Base-by-base conservation (phyloP, 2,888 invertebrate genomes). In the Scelioninae gen. 1 region DNA sequence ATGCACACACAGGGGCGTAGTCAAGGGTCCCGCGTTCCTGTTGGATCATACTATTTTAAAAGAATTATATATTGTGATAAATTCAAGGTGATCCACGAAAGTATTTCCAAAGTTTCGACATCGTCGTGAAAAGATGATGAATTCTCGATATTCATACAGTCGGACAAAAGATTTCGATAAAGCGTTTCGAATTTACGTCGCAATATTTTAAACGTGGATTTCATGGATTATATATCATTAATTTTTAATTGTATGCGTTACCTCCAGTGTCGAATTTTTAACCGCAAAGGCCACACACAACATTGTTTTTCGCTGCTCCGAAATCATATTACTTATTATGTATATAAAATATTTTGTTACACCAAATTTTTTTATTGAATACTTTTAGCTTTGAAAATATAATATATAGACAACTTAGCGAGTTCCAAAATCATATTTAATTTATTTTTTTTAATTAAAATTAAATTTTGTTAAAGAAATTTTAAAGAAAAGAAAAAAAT, bases 71-170 rank as follows among this genome's bases (percentile, higher is more conserved):
- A 92, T 92, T 92, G 92, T 92, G 92, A 92, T 92, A 92, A 92
- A 91, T 91, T 89, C 88, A 91, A 90, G 90, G 91, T 92, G 91
- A 92, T 92, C 90, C 89, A 91, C 91, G 92, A 92, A 92, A 92
- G 92, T 92, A 92, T 92, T 91, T 91, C 91, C 89, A 88, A 89
- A 86, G 85, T 83, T 85, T 85, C 74, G 77, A 77, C 74, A 53
- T 63, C 68, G 83, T 69, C 75, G 63, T 80, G 69, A 76, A 77
- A 60, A 9, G 66, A 80, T 72, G 74, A 55, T 58, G 65, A 74
- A 51, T 83, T 74, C 71, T 77, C 77, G 84, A 69, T 63, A 43
- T 65, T 74, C 47, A 40, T 66, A 71, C 68, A 58, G 65, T 71
- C 40, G 77, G 71, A 45, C 68, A 69, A 82, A 51, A 53, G 13